Evolutionary conservation across 2,888 invertebrate genomes (phyloP).

Genomic region (Dascillus cervinus): DNA sequence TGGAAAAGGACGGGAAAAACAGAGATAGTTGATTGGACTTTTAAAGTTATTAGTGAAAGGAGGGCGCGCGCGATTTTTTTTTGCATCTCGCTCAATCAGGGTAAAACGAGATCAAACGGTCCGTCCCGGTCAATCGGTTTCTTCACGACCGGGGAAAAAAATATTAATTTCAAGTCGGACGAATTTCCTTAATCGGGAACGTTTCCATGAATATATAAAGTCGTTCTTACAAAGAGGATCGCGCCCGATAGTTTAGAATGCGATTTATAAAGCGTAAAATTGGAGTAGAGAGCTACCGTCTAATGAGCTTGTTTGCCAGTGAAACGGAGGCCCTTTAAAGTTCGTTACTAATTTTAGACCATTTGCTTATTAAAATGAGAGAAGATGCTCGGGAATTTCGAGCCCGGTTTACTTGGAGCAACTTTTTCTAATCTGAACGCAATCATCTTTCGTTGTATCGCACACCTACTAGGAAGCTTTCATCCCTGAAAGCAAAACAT

Average conservation of each 20-base stretch:
- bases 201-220: slow-evolving; percentile 39
- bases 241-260: slow-evolving; percentile 19
- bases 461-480: not conserved
- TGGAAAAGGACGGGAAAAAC: slow-evolving; percentile 12
- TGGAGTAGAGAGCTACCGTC: slow-evolving; percentile 13
- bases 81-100: slow-evolving; percentile 8
- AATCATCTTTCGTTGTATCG: slow-evolving; percentile 1
- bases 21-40: slow-evolving; percentile 14
- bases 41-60: slow-evolving; percentile 16
- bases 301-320: slow-evolving; percentile 26
- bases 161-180: not conserved
- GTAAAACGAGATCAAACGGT: no score
- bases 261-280: slow-evolving; percentile 10
- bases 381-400: no score
- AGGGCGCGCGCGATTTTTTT: slow-evolving; percentile 7
- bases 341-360: slow-evolving; percentile 29
- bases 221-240: slow-evolving; percentile 27
- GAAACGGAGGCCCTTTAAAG: slow-evolving; percentile 25
- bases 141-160: not conserved
- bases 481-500: no score
- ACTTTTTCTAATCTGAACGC: no score
- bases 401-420: no score
- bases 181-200: slow-evolving; percentile 34
- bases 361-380: slow-evolving; percentile 30
- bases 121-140: no score